A percentile compares a stretch with the other conserved stretches of the same genome.
Conservation (phyloP, 2,113 vertebrate genomes). For the Xiphias gladius region DNA sequence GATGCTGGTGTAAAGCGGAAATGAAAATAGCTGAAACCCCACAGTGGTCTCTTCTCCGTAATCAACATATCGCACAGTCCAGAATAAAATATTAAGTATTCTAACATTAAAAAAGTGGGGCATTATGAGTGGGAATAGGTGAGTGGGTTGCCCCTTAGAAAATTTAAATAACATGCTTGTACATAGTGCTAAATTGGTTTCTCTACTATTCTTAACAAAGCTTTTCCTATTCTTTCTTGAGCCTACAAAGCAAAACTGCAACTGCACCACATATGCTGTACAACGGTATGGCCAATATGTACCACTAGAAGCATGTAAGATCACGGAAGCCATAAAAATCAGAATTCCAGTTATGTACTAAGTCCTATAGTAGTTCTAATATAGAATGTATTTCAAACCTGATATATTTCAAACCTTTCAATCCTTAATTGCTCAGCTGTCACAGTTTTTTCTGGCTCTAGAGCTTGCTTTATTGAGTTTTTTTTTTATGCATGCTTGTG, state of each 20-base stretch:
- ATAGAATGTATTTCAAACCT: slow-evolving; percentile 34
- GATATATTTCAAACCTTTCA: slow-evolving; percentile 45
- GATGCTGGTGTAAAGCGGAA: slow-evolving; percentile 47
- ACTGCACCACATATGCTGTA: background rate
- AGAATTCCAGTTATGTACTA: slow-evolving; percentile 19
- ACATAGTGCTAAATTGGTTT: slow-evolving; percentile 9
- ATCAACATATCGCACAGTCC: slow-evolving; percentile 32
- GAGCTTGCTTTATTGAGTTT: slow-evolving; percentile 34
- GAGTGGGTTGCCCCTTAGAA: background rate
- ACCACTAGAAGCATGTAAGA: slow-evolving; percentile 13
- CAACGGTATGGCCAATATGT: slow-evolving; percentile 12
- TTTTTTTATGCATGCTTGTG: slow-evolving; percentile 9
- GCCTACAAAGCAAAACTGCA: background rate
- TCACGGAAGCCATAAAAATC: slow-evolving; percentile 9
- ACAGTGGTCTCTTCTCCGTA: slow-evolving; percentile 17
- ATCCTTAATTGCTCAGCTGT: slow-evolving; percentile 57
- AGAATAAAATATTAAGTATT: slow-evolving; percentile 42
- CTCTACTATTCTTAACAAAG: background rate
- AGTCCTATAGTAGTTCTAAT: slow-evolving; percentile 8
- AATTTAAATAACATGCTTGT: slow-evolving; percentile 14
- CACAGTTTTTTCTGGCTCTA: slow-evolving; percentile 26
- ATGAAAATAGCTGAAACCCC: slow-evolving; percentile 57
- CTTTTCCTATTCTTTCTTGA: background rate
- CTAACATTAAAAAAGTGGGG: slow-evolving; percentile 25
- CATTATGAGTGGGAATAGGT: background rate